Evolutionary conservation across 2,797 vertebrate genomes (phyloP).

Genomic region (Hirundo rustica): DNA sequence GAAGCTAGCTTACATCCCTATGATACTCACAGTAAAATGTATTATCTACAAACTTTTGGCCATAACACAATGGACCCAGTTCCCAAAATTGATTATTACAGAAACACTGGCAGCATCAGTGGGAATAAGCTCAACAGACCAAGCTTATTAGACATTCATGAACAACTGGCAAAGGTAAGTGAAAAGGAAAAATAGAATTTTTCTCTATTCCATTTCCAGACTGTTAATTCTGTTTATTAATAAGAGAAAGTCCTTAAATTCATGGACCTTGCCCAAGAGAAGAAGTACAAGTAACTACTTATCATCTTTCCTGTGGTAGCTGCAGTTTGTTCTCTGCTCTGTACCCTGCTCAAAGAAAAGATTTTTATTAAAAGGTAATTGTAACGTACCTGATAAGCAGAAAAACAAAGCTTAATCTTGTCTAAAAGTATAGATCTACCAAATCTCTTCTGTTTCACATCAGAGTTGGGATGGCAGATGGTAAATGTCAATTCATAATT

Average conservation of each 20-base stretch:
- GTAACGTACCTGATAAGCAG: background rate
- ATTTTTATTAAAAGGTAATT: background rate
- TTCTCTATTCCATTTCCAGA: background rate
- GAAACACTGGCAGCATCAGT: conserved; percentile 90
- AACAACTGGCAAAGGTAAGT: conserved; percentile 93
- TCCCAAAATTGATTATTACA: conserved; percentile 95
- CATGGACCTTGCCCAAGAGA: background rate
- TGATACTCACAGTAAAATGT: conserved; percentile 79
- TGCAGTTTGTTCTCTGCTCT: background rate
- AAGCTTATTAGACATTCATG: conserved; percentile 93
- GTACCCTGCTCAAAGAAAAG: background rate
- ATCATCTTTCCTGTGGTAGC: background rate
- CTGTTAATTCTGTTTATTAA: conserved; percentile 45
- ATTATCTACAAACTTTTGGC: conserved; percentile 88
- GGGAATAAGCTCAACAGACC: conserved; percentile 88
- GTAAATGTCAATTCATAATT: background rate
- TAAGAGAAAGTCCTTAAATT: conserved; percentile 29
- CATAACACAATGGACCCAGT: conserved; percentile 93
- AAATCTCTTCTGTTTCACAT: background rate
- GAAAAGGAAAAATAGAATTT: background rate
- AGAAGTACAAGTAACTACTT: background rate
- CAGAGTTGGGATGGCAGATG: background rate
- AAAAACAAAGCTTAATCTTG: background rate
- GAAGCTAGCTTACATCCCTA: conserved; percentile 80
- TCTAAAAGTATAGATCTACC: background rate